phyloP scores from a whole-genome alignment of 2,888 invertebrate genomes.

The Drosophila nr. perissopoda region DNA sequence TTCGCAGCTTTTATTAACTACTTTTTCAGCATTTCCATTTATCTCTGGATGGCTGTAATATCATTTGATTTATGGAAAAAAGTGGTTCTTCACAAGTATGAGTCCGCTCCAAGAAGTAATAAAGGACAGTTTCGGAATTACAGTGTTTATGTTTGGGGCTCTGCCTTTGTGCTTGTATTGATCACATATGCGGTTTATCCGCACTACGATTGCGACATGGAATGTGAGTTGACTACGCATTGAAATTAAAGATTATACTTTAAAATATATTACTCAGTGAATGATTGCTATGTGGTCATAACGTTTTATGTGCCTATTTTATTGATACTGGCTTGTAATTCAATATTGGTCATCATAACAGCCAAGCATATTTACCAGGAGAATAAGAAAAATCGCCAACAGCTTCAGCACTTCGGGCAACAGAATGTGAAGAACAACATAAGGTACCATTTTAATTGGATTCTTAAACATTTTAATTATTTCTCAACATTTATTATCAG shows the following conservation, averaged over 20 bases:
- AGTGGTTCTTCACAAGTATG: conserved; percentile 47
- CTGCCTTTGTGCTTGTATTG: conserved; percentile 54
- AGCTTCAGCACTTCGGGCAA: too few species aligned
- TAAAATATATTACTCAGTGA: conserved; percentile 17
- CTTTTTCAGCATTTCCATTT: conserved; percentile 90
- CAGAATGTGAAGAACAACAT: too few species aligned
- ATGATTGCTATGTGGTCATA: conserved; percentile 52
- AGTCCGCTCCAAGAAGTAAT: conserved; percentile 45
- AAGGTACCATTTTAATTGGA: too few species aligned
- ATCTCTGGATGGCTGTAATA: conserved; percentile 94
- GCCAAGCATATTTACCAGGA: too few species aligned
- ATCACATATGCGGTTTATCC: conserved; percentile 84
- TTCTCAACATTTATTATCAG: too few species aligned
- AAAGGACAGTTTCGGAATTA: conserved; percentile 69
- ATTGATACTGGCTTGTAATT: background rate
- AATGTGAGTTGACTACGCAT: conserved; percentile 82
- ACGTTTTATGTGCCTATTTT: conserved; percentile 66
- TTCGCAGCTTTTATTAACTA: conserved; percentile 82
- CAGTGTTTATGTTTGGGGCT: conserved; percentile 73
- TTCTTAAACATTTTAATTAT: too few species aligned
- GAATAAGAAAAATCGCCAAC: too few species aligned
- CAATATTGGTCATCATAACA: background rate
- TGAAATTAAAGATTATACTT: background rate
- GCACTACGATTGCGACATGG: conserved; percentile 86
- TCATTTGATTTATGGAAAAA: conserved; percentile 92